Percentiles rank a stretch among this genome's conserved stretches.
These are phyloP conservation scores for Premnoplex brunnescens DNA, from an alignment of 2,797 vertebrate genomes.

Conservation along the genomic window DNA sequence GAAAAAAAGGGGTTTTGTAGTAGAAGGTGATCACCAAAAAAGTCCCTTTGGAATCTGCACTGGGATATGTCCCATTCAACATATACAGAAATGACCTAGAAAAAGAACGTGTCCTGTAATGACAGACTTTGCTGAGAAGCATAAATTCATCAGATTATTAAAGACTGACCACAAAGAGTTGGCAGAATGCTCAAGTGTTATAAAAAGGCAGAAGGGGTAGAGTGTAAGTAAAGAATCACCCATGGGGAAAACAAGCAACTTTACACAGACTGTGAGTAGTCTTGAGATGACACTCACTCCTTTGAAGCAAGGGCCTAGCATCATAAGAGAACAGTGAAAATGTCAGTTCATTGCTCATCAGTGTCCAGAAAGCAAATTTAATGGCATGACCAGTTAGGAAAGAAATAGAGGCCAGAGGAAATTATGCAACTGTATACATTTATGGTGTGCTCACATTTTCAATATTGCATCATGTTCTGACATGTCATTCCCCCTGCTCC, in stretches of 20 bases:
- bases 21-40: not conserved
- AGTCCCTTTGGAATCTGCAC: not conserved
- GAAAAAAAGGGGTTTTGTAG: accelerated
- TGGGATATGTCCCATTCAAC: not conserved
- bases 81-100: not conserved
- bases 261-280: not conserved
- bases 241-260: not conserved
- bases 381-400: not conserved
- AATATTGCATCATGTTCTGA: not conserved
- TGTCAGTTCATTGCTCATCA: not conserved
- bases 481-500: not conserved
- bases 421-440: not conserved
- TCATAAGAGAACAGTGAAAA: not conserved
- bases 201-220: not conserved
- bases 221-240: not conserved
- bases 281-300: not conserved
- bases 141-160: not conserved
- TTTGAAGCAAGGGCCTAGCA: not conserved
- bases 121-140: not conserved
- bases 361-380: not conserved
- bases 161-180: not conserved
- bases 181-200: not conserved
- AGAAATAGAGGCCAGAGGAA: not conserved
- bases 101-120: not conserved
- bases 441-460: not conserved